Evolutionary conservation across 2,888 invertebrate species (phyloP), one percentile per base, ranked within the genome.

Genomic region (Chydorus sphaericus): DNA sequence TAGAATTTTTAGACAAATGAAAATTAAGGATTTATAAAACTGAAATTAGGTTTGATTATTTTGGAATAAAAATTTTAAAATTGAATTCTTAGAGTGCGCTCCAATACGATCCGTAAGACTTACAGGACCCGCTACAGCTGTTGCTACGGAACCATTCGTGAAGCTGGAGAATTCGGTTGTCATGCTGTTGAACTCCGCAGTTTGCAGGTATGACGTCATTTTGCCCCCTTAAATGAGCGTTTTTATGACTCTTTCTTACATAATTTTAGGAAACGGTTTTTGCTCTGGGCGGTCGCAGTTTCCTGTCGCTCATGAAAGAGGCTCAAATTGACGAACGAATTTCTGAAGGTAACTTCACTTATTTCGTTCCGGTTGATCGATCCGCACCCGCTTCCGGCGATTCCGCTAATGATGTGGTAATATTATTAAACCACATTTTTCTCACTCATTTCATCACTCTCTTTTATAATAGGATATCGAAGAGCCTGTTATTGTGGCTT

Each of bases 81-180:
- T 54, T 54, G 60, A 64, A 66, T 38, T 60, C 60, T 11, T 62
- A 80, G 80, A 62, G 68, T 75, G 38, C 74, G 75, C 63, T 74
- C 75, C 62, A 74, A 75, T 63, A 77, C 78, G 20, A 74, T 76
- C 36, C 75, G 76, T 61, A 80, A 78, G 67, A 81, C 78, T 2
- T 69, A 78, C 60, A 76, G 75, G 14, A 75, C 80, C 51, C 76
- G 75, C 20, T 77, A 80, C 62, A 78, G 81, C 66, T 84, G 83
- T 66, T 84, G 83, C 66, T 76, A 77, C 64, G 83, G 83, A 14
- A 49, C 50, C 38, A 37, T 48, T 23, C 18, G 56, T 4, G 37
- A 48, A 28, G 37, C 82, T 71, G 67, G 71, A 75, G 56, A 71
- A 78, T 53, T 68, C 54, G 73, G 73, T 33, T 78, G 78, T 61